Conservation (phyloP, 2,113 vertebrate genomes). For the Misgurnus mizolepis region DNA sequence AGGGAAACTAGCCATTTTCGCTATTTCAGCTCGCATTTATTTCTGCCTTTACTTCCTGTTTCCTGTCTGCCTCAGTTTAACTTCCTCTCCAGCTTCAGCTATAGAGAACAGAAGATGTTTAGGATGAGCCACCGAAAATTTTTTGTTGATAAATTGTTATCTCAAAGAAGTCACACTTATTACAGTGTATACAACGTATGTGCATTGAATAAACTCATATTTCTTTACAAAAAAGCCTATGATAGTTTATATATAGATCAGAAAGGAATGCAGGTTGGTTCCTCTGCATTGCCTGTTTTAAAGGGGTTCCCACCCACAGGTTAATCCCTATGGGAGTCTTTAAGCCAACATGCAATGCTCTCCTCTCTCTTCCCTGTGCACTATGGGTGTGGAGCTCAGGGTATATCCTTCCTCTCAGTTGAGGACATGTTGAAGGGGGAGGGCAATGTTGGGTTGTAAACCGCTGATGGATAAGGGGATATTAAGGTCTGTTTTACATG, state of each 20-base stretch:
- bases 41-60: constrained; percentile 70
- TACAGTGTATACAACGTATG: too few species aligned
- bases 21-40: constrained; percentile 70
- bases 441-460: neutral
- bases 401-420: constrained; percentile 73
- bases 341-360: constrained; percentile 59
- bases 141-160: too few species aligned
- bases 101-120: constrained; percentile 23
- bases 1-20: constrained; percentile 61
- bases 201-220: too few species aligned
- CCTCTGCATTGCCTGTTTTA: constrained; percentile 33
- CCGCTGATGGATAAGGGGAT: neutral
- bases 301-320: constrained; percentile 56
- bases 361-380: constrained; percentile 65
- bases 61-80: constrained; percentile 66
- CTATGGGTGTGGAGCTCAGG: constrained; percentile 61
- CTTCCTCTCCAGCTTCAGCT: constrained; percentile 64
- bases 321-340: constrained; percentile 53
- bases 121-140: neutral
- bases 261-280: constrained; percentile 6
- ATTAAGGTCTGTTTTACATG: neutral
- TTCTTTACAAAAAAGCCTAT: too few species aligned
- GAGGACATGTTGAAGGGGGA: constrained; percentile 64
- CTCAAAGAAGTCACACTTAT: too few species aligned
- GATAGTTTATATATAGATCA: neutral